These are phyloP conservation scores for Ips nitidus DNA, from an alignment of 1,140 invertebrate species.

Conservation along the genomic window DNA sequence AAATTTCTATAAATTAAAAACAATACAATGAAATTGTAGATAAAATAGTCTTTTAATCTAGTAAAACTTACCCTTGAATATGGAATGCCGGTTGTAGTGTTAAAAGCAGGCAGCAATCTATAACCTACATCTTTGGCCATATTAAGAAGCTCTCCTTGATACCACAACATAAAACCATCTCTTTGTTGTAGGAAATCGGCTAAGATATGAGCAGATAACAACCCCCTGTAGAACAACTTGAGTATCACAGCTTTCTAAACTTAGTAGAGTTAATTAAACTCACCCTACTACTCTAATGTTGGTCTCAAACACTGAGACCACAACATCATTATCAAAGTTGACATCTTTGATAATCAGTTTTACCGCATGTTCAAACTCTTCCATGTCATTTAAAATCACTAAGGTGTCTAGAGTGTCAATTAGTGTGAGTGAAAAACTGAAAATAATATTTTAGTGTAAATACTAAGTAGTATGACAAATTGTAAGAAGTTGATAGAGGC, in stretches of 20 bases:
- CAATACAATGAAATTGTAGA: constrained; percentile 6
- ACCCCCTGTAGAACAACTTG: constrained; percentile 65
- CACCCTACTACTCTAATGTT: constrained; percentile 96
- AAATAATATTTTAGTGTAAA: constrained; percentile 52
- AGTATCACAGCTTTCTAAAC: not conserved
- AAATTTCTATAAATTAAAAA: not conserved
- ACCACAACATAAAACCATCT: constrained; percentile 82
- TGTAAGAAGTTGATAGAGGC: not conserved
- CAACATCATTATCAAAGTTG: constrained; percentile 89
- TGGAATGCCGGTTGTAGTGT: constrained; percentile 96
- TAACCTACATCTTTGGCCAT: constrained; percentile 93
- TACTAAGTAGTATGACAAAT: constrained; percentile 8
- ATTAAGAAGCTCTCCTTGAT: constrained; percentile 83
- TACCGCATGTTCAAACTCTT: constrained; percentile 92
- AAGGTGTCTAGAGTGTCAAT: constrained; percentile 94
- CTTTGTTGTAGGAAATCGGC: constrained; percentile 78
- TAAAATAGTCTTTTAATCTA: too few species aligned
- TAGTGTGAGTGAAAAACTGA: constrained; percentile 93
- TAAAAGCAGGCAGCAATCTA: constrained; percentile 92
- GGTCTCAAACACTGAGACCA: constrained; percentile 98
- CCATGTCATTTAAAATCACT: constrained; percentile 87
- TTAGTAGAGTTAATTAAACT: constrained; percentile 42
- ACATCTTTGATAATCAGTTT: constrained; percentile 84
- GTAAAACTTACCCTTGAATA: constrained; percentile 78
- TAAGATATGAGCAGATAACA: constrained; percentile 91